Evolutionary conservation across 2,113 vertebrate genomes (phyloP).

Genomic region (Pao palembangensis): DNA sequence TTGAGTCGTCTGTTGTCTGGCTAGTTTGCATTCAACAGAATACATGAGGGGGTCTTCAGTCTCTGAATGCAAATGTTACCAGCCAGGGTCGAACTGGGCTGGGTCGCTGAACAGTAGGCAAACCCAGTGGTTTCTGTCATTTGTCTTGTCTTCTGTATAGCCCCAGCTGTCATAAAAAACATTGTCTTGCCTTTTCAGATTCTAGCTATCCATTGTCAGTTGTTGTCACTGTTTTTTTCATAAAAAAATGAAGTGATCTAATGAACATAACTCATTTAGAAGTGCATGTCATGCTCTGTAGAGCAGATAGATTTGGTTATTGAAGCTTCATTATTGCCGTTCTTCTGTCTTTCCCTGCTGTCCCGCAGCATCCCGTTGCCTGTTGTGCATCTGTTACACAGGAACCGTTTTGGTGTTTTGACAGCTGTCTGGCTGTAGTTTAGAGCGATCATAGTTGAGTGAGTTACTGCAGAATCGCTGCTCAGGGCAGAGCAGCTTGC

Average conservation of each 20-base stretch:
- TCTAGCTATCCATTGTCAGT: constrained; percentile 46
- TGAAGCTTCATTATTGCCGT: constrained; percentile 18
- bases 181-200: constrained; percentile 47
- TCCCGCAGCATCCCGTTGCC: constrained; percentile 22
- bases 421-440: constrained; percentile 45
- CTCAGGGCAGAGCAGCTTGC: constrained; percentile 9
- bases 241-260: constrained; percentile 35
- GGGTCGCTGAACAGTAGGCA: constrained; percentile 19
- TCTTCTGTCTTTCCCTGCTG: constrained; percentile 9
- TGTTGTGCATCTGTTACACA: constrained; percentile 23
- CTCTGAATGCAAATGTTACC: constrained; percentile 38
- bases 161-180: constrained; percentile 14
- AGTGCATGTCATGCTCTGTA: constrained; percentile 37
- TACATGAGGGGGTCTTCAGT: background rate
- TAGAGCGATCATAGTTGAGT: constrained; percentile 30
- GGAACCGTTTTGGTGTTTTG: constrained; percentile 34
- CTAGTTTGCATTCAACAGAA: constrained; percentile 28
- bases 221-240: constrained; percentile 26
- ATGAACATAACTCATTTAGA: constrained; percentile 31
- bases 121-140: constrained; percentile 16
- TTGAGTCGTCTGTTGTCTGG: constrained; percentile 35
- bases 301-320: constrained; percentile 26
- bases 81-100: constrained; percentile 26
- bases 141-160: background rate
- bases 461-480: constrained; percentile 19